Evolutionary conservation across 2,888 invertebrate species (phyloP), one percentile per base, ranked within the genome.

Genomic region (Pollenia amentaria): DNA sequence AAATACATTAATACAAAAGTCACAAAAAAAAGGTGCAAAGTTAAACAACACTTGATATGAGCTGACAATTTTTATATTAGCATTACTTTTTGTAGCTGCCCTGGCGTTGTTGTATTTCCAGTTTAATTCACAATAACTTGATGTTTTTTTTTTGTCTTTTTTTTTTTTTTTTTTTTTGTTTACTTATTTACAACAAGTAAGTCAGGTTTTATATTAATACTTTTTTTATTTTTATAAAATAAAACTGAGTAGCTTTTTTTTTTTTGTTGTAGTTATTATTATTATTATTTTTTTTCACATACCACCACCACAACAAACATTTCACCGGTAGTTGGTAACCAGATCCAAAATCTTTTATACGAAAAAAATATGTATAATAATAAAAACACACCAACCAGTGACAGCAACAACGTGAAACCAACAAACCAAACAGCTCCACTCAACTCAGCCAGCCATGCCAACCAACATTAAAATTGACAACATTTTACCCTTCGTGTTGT

Each of bases 291-390:
- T 73, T 18, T 42, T 75, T 18, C 42, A 64, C 44, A 60, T 69
- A 69, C 69, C 62, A 69, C 69, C 69, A 83, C 69, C 83, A 83
- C 73, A 78, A 79, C 75, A 76, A 83, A 75, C 75, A 64, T 78
- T 67, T 75, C 85, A 75, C 69, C 76, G 81, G 77, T 85, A 70
- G 82, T 83, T 75, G 48, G 78, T 83, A 78, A 83, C 83, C 75
- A 73, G 60, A 78, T 75, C 48, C 75, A 53, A 42, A 76, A 76
- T 64, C 75, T 64, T 53, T 14, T 8, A 53, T 40, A 10, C 38
- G 60, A 18, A 69, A 67, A 42, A 69, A 16, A 16, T n/a, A 42
- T 42, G 40, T 44, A 14, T 57, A 48, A 67, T 0, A 64, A 42
- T 21, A 51, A 64, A 29, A 67, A 55, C 57, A 38, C 55, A 48